phyloP scores from a whole-genome alignment of 2,888 invertebrate species.

The Peribatodes rhomboidaria region DNA sequence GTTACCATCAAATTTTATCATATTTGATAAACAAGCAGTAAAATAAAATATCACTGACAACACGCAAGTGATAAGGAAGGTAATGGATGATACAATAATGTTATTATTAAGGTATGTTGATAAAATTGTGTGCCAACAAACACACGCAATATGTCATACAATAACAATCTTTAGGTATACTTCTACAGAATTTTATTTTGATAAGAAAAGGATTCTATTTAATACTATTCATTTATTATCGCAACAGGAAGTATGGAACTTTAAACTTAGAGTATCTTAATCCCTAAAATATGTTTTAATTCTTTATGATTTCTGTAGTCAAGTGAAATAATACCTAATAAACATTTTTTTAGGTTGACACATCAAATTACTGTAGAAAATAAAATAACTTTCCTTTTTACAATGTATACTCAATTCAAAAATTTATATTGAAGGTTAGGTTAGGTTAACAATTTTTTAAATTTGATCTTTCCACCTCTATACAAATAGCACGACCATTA shows the following conservation, averaged over 20 bases:
- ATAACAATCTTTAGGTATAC: background rate
- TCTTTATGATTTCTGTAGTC: background rate
- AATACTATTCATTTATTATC: conserved; percentile 1
- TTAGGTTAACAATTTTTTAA: too few relatives aligned
- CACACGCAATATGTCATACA: background rate
- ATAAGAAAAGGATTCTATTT: background rate
- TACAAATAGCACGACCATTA: too few relatives aligned
- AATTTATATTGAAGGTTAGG: too few relatives aligned
- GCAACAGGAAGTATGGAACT: background rate
- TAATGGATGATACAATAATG: conserved; percentile 14
- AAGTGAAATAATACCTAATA: background rate
- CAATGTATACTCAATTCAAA: too few relatives aligned
- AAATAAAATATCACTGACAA: conserved; percentile 22
- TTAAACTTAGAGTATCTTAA: background rate
- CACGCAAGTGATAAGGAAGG: conserved; percentile 11
- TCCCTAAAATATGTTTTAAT: background rate
- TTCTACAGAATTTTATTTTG: background rate
- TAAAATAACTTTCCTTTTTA: too few relatives aligned
- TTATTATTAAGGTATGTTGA: conserved; percentile 3
- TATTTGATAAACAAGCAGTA: conserved; percentile 22
- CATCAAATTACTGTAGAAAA: too few relatives aligned
- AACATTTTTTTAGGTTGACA: too few relatives aligned
- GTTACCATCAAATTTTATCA: conserved; percentile 13
- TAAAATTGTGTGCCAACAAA: conserved; percentile 17
- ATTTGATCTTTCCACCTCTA: too few relatives aligned